A percentile compares a stretch with the other conserved stretches of the same genome.
Evolutionary conservation across 2,113 vertebrate genomes (phyloP).

Genomic region (Fregata magnificens): DNA sequence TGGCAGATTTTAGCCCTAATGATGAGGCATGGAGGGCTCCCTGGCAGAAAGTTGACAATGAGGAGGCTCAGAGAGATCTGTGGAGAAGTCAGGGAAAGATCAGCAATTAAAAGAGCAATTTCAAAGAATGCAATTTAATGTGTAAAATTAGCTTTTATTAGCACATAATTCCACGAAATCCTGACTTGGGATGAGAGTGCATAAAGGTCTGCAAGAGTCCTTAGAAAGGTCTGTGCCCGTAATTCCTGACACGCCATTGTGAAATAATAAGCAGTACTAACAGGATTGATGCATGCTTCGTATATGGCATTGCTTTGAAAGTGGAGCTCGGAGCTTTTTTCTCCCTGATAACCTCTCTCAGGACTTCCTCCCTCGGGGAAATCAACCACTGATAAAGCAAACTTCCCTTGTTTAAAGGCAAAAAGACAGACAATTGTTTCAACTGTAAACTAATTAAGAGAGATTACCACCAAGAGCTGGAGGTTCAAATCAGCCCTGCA

Average conservation of each 20-base stretch:
- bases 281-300: conserved; percentile 58
- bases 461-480: conserved; percentile 55
- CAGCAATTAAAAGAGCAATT: conserved; percentile 35
- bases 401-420: conserved; percentile 39
- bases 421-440: conserved; percentile 32
- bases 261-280: conserved; percentile 64
- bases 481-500: conserved; percentile 7
- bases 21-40: background rate
- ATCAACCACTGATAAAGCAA: conserved; percentile 24
- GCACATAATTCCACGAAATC: conserved; percentile 42
- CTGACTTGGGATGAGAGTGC: background rate
- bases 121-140: conserved; percentile 33
- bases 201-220: conserved; percentile 41
- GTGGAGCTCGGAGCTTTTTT: conserved; percentile 10
- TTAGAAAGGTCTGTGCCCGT: conserved; percentile 24
- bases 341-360: conserved; percentile 29
- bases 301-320: conserved; percentile 53
- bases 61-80: background rate
- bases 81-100: background rate
- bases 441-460: conserved; percentile 60
- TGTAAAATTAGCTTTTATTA: conserved; percentile 58
- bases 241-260: conserved; percentile 53
- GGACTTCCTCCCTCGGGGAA: conserved; percentile 53
- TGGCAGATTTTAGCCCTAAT: conserved; percentile 49
- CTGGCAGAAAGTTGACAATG: background rate